Percentiles rank a stretch among this genome's conserved stretches.
phyloP scores from a whole-genome alignment of 2,888 invertebrate species.

The Rhopalosiphum nymphaeae region DNA sequence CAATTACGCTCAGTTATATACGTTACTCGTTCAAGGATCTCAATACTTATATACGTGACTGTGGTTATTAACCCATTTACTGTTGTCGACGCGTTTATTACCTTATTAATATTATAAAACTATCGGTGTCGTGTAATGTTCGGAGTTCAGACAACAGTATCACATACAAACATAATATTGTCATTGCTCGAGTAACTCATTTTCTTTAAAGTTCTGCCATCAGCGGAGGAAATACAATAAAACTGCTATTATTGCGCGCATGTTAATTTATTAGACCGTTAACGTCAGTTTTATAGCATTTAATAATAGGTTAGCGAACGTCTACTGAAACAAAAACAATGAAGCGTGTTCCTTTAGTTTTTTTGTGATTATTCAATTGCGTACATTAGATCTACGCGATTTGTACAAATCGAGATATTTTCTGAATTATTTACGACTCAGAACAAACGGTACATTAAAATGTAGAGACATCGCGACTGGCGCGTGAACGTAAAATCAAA shows the following conservation, averaged over 20 bases:
- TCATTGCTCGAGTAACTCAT: neutral
- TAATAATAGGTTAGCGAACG: neutral
- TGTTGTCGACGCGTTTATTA: neutral
- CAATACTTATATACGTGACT: neutral
- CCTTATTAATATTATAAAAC: neutral
- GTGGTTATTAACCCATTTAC: neutral
- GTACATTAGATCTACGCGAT: neutral
- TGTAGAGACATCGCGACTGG: neutral
- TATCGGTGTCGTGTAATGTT: neutral
- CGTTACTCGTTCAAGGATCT: neutral
- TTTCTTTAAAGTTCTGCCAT: neutral
- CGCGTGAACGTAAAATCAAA: neutral
- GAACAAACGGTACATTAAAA: neutral
- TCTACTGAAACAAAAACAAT: neutral
- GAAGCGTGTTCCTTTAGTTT: conserved; percentile 2
- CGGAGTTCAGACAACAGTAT: neutral
- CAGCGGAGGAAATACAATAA: neutral
- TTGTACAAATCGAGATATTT: neutral
- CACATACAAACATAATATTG: neutral
- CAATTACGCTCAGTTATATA: neutral
- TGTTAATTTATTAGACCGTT: conserved; percentile 33
- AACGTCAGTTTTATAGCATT: conserved; percentile 22
- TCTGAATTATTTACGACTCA: neutral
- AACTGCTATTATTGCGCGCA: neutral
- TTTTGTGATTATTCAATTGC: neutral